Percentiles rank a stretch among this genome's conserved stretches.
phyloP scores from a whole-genome alignment of 1,140 invertebrate genomes.

The Aphis craccivora region DNA sequence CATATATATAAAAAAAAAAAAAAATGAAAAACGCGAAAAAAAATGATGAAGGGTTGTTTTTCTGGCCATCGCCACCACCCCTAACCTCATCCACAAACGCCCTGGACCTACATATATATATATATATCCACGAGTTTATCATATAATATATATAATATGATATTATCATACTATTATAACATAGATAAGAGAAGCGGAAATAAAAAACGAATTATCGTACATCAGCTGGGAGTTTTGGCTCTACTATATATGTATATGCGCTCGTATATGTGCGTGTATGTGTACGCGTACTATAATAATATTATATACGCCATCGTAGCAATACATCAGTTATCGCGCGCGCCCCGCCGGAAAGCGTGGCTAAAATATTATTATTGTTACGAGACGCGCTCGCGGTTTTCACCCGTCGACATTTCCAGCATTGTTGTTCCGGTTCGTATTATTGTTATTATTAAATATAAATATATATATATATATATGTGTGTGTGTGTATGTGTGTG shows the following conservation, averaged over 20 bases:
- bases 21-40: not conserved
- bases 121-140: not conserved
- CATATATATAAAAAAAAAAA: not conserved
- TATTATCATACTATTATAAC: conserved; percentile 9
- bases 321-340: conserved; percentile 8
- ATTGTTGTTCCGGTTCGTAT: conserved; percentile 15
- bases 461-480: not conserved
- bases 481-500: no score
- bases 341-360: not conserved
- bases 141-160: conserved; percentile 10
- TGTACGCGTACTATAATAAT: not conserved
- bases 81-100: not conserved
- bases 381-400: not conserved
- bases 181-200: conserved; percentile 17
- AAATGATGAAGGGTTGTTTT: conserved; percentile 2
- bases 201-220: conserved; percentile 16
- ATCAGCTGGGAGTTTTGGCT: not conserved
- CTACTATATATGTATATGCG: no score
- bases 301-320: not conserved
- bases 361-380: conserved; percentile 29
- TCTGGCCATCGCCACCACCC: not conserved
- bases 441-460: not conserved
- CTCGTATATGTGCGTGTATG: not conserved
- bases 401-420: conserved; percentile 12
- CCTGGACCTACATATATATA: not conserved